phyloP scores from a whole-genome alignment of 2,797 vertebrate species.

The Arctocebus calabarensis region DNA sequence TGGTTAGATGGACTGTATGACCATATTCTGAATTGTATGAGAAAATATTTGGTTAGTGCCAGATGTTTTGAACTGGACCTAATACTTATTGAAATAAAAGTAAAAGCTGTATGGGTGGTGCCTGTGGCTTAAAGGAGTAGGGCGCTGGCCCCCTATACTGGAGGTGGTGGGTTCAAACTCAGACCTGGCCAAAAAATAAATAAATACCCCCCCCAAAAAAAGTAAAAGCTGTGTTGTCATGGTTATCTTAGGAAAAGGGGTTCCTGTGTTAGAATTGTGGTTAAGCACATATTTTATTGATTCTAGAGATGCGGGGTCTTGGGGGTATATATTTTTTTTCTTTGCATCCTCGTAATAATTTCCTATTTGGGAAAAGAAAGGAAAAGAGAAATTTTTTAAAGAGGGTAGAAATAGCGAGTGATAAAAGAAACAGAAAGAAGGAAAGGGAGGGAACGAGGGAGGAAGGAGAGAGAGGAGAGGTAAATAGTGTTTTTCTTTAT shows the following conservation, averaged over 20 bases:
- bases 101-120: neutral
- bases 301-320: neutral
- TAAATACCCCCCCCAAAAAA: too few species aligned
- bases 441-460: rapidly evolving
- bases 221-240: neutral
- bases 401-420: neutral
- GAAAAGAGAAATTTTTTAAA: neutral
- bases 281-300: neutral
- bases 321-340: neutral
- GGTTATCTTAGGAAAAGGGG: neutral
- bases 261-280: neutral
- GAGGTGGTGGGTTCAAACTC: too few species aligned
- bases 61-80: neutral
- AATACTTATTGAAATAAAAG: constrained; percentile 25
- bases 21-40: neutral
- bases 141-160: too few species aligned
- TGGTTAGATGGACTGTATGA: neutral
- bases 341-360: neutral
- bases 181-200: too few species aligned
- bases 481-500: neutral
- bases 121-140: too few species aligned
- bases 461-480: too few species aligned
- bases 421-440: neutral
- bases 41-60: neutral
- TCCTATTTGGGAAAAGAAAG: neutral